Evolutionary conservation across 2,113 vertebrate genomes (phyloP).

Genomic region (Stigmatopora nigra): DNA sequence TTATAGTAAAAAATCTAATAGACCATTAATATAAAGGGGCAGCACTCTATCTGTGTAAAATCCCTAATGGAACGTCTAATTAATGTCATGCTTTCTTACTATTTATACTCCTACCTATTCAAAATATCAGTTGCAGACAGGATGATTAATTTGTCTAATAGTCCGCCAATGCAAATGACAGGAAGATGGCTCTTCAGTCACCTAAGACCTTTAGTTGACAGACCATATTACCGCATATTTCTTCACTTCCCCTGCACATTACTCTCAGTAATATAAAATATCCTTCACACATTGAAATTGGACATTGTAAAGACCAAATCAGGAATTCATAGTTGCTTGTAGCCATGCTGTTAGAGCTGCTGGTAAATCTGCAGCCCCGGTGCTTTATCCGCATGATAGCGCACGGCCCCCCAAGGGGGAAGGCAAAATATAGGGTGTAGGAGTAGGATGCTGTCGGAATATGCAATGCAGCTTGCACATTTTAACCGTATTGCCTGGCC

Average conservation of each 20-base stretch:
- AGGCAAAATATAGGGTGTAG: slow-evolving; percentile 36
- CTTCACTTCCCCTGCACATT: not conserved
- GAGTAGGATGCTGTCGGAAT: slow-evolving; percentile 48
- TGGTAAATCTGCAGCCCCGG: slow-evolving; percentile 26
- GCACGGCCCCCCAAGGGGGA: slow-evolving; percentile 19
- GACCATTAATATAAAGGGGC: not conserved
- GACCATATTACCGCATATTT: not conserved
- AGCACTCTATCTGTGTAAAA: not conserved
- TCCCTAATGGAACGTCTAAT: not conserved
- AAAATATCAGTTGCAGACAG: not conserved
- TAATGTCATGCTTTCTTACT: not conserved
- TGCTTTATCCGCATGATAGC: slow-evolving; percentile 39
- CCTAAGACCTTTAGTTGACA: not conserved
- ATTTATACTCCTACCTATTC: not conserved
- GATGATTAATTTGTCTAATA: not conserved
- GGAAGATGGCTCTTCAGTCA: not conserved
- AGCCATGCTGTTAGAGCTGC: slow-evolving; percentile 3
- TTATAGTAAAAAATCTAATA: not conserved
- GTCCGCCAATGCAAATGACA: not conserved
- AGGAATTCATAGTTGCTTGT: not conserved
- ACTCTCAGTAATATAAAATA: not conserved
- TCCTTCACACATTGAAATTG: not conserved
- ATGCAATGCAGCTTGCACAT: slow-evolving; percentile 30
- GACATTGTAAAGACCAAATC: not conserved
- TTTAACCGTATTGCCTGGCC: slow-evolving; percentile 24